Evolutionary conservation across 1,140 invertebrate genomes (phyloP).

Genomic region (Cydia splendana): DNA sequence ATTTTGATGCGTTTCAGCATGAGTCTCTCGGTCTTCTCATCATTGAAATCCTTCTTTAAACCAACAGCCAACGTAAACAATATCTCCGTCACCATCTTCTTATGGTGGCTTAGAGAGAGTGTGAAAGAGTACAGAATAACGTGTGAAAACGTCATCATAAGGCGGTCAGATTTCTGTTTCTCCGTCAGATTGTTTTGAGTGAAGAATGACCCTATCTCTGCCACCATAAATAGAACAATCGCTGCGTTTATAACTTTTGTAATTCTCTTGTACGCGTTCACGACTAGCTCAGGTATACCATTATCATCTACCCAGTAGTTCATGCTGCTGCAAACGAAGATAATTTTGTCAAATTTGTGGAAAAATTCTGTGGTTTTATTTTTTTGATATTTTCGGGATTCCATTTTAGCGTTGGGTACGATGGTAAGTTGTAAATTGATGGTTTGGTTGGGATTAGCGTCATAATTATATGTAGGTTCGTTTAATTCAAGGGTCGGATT

Average conservation of each 20-base stretch:
- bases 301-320: constrained; percentile 15
- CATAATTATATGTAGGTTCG: not conserved
- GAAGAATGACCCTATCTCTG: constrained; percentile 35
- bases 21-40: too few species aligned
- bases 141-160: constrained; percentile 31
- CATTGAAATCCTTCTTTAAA: too few species aligned
- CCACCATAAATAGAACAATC: constrained; percentile 6
- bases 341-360: not conserved
- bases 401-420: not conserved
- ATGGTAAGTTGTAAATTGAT: not conserved
- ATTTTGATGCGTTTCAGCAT: too few species aligned
- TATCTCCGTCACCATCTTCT: constrained; percentile 12
- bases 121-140: constrained; percentile 31
- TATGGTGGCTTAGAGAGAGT: not conserved
- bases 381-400: not conserved
- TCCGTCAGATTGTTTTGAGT: constrained; percentile 39
- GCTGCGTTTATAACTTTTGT: not conserved
- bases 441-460: not conserved
- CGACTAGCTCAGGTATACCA: not conserved
- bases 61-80: constrained; percentile 31
- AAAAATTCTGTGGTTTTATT: constrained; percentile 3
- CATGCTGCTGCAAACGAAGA: constrained; percentile 6
- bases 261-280: not conserved
- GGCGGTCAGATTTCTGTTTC: constrained; percentile 33
- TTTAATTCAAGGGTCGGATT: not conserved